Percentiles rank a stretch among this genome's conserved stretches.
Evolutionary conservation across 2,797 vertebrate genomes (phyloP).

Genomic region (Manis javanica): DNA sequence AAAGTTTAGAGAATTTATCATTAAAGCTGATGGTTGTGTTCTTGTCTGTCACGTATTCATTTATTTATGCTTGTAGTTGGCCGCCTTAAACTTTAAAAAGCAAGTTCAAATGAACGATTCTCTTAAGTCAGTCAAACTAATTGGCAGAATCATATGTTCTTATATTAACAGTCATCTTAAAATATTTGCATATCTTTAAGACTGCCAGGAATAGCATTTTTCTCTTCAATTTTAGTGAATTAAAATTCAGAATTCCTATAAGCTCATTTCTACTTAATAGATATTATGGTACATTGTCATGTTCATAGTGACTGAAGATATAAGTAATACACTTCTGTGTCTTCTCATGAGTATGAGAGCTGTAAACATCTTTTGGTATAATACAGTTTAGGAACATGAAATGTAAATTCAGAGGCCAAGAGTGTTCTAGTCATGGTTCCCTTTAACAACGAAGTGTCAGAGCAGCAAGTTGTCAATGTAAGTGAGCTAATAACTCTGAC

Average conservation of each 20-base stretch:
- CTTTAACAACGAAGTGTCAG: slow-evolving; percentile 55
- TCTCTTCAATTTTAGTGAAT: slow-evolving; percentile 31
- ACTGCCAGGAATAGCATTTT: slow-evolving; percentile 36
- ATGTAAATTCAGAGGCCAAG: slow-evolving; percentile 56
- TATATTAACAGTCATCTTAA: slow-evolving; percentile 45
- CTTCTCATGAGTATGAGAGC: neutral
- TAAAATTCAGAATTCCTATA: slow-evolving; percentile 32
- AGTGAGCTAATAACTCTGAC: slow-evolving; percentile 78
- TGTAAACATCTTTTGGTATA: slow-evolving; percentile 39
- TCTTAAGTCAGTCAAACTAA: slow-evolving; percentile 66
- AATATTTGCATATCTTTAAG: neutral
- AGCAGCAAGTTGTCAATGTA: slow-evolving; percentile 81
- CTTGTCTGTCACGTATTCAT: slow-evolving; percentile 47
- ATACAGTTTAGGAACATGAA: slow-evolving; percentile 6
- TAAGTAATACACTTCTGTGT: neutral
- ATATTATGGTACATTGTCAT: neutral
- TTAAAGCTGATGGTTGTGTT: slow-evolving; percentile 48
- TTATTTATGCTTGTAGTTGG: slow-evolving; percentile 71
- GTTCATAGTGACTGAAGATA: slow-evolving; percentile 23
- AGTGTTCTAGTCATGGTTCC: slow-evolving; percentile 72
- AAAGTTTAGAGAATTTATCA: neutral
- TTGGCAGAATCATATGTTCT: slow-evolving; percentile 38
- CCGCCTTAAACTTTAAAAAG: slow-evolving; percentile 75
- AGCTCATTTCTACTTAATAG: neutral
- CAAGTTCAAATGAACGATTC: slow-evolving; percentile 76